Evolutionary conservation across 2,888 invertebrate species (phyloP), one percentile per base, ranked within the genome.

Genomic region (Calliphora vomitoria): DNA sequence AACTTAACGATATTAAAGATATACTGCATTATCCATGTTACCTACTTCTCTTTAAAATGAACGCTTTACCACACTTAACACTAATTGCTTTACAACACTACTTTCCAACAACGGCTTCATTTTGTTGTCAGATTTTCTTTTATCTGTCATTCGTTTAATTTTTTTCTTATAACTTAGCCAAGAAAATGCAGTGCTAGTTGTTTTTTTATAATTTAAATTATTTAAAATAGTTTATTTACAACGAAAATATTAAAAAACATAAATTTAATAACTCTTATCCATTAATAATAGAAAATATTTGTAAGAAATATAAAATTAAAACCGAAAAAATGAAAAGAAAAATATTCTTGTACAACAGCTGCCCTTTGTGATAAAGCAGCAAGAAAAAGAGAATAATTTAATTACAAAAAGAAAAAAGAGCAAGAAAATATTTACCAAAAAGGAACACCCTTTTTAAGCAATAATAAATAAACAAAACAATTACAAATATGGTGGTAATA

Each of bases 111-210:
- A 75, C 25, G 71, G 78, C 71, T 71, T 83, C 78, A 68, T 74
- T 80, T 75, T 69, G 50, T 68, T 84, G 18, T 78, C 53, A 55
- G 13, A 41, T 83, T 55, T 60, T 74, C 60, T 71, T 74, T 79
- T 11, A 74, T 2, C 60, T 50, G 74, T 85, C 79, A 85, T 85
- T 85, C 85, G 50, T 85, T 74, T 53, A 38, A 53, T 60, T 85
- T 80, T 76, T 74, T 66, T 78, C n/a, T 20, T 58, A 5, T 0
- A 66, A 55, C 20, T 47, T 58, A 13, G 72, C 15, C 25, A 79
- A 31, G 50, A n/a, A 60, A 62, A 31, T 75, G 41, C 11, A 53
- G 74, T 78, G 83, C 62, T 78, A 18, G 18, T 71, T 62, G 18
- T 80, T 80, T 71, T 74, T 55, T 78, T 69, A 68, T 75, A 69